Evolutionary conservation across 2,113 vertebrate species (phyloP).

Genomic region (Hypocryptadius cinnamomeus): DNA sequence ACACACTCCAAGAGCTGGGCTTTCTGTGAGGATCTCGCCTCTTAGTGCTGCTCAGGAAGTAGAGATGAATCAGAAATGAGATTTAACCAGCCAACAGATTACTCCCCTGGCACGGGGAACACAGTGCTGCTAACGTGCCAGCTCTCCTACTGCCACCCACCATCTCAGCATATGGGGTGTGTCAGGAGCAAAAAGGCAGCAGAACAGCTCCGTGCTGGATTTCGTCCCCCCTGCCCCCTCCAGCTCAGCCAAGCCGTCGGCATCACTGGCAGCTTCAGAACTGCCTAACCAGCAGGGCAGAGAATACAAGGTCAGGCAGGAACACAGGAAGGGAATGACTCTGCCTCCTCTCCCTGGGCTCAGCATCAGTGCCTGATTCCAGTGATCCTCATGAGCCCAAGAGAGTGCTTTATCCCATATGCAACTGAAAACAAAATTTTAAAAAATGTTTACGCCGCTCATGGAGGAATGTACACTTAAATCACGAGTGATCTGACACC

Average conservation of each 20-base stretch:
- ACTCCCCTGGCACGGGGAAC: constrained; percentile 32
- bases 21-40: not conserved
- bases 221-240: fast-evolving
- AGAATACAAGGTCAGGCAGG: not conserved
- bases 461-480: not conserved
- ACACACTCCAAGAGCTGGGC: not conserved
- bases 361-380: not conserved
- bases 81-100: constrained; percentile 17
- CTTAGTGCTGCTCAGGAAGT: not conserved
- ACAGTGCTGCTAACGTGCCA: not conserved
- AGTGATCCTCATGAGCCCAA: not conserved
- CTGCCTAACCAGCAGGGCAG: not conserved
- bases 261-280: not conserved
- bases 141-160: constrained; percentile 33
- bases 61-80: constrained; percentile 11
- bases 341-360: not conserved
- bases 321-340: not conserved
- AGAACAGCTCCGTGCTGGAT: not conserved
- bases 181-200: constrained; percentile 25
- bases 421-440: not conserved
- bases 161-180: constrained; percentile 39
- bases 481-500: not conserved
- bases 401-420: not conserved
- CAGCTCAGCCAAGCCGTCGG: not conserved
- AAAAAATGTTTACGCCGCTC: not conserved